Evolutionary conservation across 1,140 invertebrate genomes (phyloP).

Genomic region (Drosophila persimilis): DNA sequence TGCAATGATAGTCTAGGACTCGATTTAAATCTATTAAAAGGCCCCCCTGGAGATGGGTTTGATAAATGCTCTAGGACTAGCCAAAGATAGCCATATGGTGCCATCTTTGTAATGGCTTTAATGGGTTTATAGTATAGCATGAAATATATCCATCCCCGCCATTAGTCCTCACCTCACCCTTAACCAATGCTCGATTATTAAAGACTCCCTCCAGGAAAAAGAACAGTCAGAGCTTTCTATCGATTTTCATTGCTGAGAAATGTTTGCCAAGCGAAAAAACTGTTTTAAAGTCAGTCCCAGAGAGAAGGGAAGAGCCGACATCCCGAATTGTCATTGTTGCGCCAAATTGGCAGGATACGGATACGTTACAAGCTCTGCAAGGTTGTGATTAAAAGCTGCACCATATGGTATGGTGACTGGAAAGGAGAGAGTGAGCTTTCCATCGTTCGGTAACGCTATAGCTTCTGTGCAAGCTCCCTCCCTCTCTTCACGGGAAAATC

Average conservation of each 20-base stretch:
- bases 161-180: conserved; percentile 1
- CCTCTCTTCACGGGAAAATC: conserved; percentile 16
- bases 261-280: neutral
- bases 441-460: neutral
- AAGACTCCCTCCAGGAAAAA: conserved; percentile 26
- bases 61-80: no score
- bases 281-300: no score
- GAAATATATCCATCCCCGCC: conserved; percentile 19
- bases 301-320: conserved; percentile 27
- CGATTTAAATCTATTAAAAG: neutral
- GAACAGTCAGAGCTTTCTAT: conserved; percentile 53
- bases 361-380: conserved; percentile 56
- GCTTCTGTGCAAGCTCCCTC: no score
- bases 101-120: no score
- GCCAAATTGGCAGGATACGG: conserved; percentile 41
- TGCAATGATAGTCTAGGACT: neutral
- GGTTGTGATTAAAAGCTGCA: conserved; percentile 73
- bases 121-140: no score
- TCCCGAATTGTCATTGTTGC: conserved; percentile 41
- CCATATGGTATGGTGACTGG: conserved; percentile 65
- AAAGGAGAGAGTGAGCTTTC: conserved; percentile 22
- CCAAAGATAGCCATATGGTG: no score
- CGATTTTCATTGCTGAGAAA: conserved; percentile 41
- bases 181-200: conserved; percentile 51
- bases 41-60: no score